These are phyloP conservation scores for Sacculina carcini DNA, from an alignment of 2,888 invertebrate species.

Conservation along the genomic window DNA sequence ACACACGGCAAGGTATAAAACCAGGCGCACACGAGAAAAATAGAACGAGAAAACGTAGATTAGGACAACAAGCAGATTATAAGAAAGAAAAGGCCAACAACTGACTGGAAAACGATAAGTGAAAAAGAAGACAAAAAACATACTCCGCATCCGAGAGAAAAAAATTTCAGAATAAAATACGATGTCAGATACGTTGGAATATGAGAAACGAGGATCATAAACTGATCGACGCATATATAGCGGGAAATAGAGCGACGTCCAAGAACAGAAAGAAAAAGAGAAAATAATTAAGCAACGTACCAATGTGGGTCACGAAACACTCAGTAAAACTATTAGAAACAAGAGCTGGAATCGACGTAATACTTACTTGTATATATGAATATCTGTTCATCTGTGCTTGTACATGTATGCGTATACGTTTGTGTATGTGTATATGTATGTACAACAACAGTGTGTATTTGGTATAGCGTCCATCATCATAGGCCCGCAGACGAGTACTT, in stretches of 20 bases:
- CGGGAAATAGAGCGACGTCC: too few species aligned
- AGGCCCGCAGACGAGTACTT: too few species aligned
- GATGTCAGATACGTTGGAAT: background rate
- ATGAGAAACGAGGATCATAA: too few species aligned
- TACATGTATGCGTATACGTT: conserved; percentile 6
- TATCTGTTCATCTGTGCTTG: conserved; percentile 5
- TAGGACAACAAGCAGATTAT: background rate
- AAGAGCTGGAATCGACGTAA: too few species aligned
- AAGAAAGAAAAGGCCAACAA: background rate
- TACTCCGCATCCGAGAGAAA: background rate
- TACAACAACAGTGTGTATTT: too few species aligned
- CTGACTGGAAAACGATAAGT: background rate
- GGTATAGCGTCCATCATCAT: too few species aligned
- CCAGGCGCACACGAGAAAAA: too few species aligned
- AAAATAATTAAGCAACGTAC: background rate
- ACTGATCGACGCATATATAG: too few species aligned
- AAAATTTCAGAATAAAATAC: background rate
- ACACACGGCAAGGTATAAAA: background rate
- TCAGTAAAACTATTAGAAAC: too few species aligned
- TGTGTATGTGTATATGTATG: too few species aligned
- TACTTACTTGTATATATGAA: conserved; percentile 5
- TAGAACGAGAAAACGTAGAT: background rate
- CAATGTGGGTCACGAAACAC: background rate
- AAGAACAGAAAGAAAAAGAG: too few species aligned
- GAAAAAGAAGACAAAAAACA: background rate